These are phyloP conservation scores for Tenebrio molitor DNA, from an alignment of 1,140 invertebrate genomes.

Conservation along the genomic window DNA sequence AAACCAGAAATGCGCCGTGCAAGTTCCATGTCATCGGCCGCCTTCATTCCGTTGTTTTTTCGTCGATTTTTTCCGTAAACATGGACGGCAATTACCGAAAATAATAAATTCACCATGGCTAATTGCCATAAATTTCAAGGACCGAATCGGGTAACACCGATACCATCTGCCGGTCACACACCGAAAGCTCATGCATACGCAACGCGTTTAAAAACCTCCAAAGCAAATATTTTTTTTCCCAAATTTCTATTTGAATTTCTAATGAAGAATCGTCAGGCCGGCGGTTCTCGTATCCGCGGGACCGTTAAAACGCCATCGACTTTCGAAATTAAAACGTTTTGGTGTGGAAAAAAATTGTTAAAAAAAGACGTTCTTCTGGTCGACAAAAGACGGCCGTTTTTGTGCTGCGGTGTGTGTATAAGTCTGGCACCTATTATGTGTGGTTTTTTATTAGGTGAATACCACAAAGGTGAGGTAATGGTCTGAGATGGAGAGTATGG, in stretches of 20 bases:
- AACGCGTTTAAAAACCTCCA: neutral
- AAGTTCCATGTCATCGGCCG: slow-evolving; percentile 33
- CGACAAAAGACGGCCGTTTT: slow-evolving; percentile 12
- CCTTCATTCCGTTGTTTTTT: slow-evolving; percentile 23
- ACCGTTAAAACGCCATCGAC: neutral
- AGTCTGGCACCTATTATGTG: slow-evolving; percentile 29
- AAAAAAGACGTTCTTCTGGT: neutral
- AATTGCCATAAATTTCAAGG: slow-evolving; percentile 26
- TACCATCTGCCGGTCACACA: neutral
- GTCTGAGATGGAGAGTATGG: slow-evolving; percentile 1
- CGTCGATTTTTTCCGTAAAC: slow-evolving; percentile 30
- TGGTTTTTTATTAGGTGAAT: slow-evolving; percentile 19
- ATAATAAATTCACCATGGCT: slow-evolving; percentile 27
- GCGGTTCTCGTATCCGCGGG: neutral
- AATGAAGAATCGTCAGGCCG: neutral
- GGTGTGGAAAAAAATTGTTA: neutral
- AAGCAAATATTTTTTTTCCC: slow-evolving; percentile 4
- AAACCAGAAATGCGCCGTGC: slow-evolving; percentile 1
- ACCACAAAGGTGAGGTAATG: slow-evolving; percentile 37
- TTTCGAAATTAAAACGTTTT: neutral
- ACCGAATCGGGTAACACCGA: neutral
- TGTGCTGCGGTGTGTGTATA: slow-evolving; percentile 1
- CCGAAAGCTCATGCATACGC: neutral
- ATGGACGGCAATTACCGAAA: slow-evolving; percentile 26
- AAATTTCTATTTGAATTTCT: neutral